Percentiles rank a stretch among this genome's conserved stretches.
These are phyloP conservation scores for Zaprionus ornatus DNA, from an alignment of 1,140 invertebrate genomes.

Conservation along the genomic window DNA sequence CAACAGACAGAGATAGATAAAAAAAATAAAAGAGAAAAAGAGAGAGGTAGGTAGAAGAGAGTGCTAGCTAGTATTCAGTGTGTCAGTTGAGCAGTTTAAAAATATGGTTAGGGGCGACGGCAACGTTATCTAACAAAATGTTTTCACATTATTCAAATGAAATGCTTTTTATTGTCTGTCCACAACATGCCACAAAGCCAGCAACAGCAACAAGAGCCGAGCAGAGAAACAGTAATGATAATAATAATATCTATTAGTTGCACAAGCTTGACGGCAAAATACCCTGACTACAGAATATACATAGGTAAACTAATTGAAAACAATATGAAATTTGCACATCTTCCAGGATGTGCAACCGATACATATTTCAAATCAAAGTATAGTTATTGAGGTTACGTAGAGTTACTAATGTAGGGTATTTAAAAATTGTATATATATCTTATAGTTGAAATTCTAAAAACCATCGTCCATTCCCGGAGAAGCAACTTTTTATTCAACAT, in stretches of 20 bases:
- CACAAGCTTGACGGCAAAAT: neutral
- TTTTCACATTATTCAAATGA: conserved; percentile 78
- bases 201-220: conserved; percentile 17
- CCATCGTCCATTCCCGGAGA: neutral
- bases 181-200: conserved; percentile 36
- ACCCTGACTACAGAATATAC: neutral
- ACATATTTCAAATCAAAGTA: neutral
- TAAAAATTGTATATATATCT: neutral
- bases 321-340: neutral
- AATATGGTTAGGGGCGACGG: conserved; percentile 14
- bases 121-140: conserved; percentile 61
- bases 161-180: conserved; percentile 73
- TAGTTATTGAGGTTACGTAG: too few species aligned
- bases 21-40: neutral
- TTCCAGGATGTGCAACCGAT: neutral
- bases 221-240: conserved; percentile 17
- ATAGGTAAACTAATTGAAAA: neutral
- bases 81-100: conserved; percentile 38
- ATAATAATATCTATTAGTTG: conserved; percentile 12
- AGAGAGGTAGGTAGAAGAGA: neutral
- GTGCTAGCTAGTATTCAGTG: neutral
- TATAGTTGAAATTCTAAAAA: neutral
- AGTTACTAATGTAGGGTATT: neutral
- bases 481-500: too few species aligned
- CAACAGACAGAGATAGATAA: conserved; percentile 15